Evolutionary conservation across 2,888 invertebrate species (phyloP).

Genomic region (Tillus elongatus): DNA sequence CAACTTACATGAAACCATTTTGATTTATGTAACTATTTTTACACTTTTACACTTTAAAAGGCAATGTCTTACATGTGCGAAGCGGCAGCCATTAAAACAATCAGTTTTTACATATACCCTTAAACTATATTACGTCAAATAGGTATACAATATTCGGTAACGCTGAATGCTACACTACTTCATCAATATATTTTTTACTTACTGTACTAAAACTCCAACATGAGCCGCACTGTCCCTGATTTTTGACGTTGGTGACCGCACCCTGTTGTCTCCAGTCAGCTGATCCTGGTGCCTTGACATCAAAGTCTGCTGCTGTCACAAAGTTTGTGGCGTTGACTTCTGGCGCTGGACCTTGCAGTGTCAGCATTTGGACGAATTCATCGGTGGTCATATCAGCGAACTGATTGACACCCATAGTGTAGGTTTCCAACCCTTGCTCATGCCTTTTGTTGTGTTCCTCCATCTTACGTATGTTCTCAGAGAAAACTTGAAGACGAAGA

Average conservation of each 20-base stretch:
- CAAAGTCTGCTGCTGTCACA: background rate
- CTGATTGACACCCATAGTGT: slow-evolving; percentile 8
- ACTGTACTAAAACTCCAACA: slow-evolving; percentile 88
- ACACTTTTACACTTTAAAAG: too few species aligned
- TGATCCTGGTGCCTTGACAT: background rate
- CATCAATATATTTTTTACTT: too few species aligned
- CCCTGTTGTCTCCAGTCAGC: slow-evolving; percentile 66
- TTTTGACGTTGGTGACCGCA: slow-evolving; percentile 76
- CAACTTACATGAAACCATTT: too few species aligned
- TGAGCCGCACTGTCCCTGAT: slow-evolving; percentile 78
- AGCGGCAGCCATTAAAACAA: too few species aligned
- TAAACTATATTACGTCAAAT: too few species aligned
- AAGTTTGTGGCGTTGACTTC: background rate
- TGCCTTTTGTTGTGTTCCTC: slow-evolving; percentile 7
- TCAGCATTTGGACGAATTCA: slow-evolving; percentile 6
- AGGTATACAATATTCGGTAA: too few species aligned
- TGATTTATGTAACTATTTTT: too few species aligned
- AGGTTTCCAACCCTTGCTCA: slow-evolving; percentile 7
- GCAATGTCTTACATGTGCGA: too few species aligned
- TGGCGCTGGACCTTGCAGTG: background rate
- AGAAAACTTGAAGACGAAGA: slow-evolving; percentile 1
- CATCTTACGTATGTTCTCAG: background rate
- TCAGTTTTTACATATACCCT: too few species aligned
- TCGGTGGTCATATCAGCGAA: slow-evolving; percentile 8
- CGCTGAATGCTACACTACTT: too few species aligned